Base-by-base conservation (phyloP, 2,113 vertebrate genomes). In the Illadopsis cleaveri region DNA sequence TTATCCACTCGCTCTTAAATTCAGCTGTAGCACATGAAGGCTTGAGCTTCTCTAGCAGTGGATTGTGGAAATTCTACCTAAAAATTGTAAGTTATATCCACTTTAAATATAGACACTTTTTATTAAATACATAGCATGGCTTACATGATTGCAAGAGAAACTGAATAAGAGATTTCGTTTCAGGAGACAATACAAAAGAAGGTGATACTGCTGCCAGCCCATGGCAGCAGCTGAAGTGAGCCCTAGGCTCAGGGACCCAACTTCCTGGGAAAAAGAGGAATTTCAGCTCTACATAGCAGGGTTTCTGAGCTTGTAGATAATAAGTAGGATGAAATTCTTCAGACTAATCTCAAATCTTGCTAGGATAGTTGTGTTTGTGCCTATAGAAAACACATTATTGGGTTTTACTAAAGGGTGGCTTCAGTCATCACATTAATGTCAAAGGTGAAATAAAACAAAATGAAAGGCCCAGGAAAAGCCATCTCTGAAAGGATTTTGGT, bases 241-340 rank as follows among this genome's bases (percentile, higher is more conserved):
- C 11, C 22, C 25, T 18, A 25, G 38, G 50, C 27, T 86, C 9
- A 51, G n/a, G 40, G 15, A 25, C 6, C 0, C n/a, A 35, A 47
- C 1, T 90, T 35, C 27, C 40, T n/a, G 10, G 56, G 44, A 33
- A 66, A 88, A 78, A 40, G n/a, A 23, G 17, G 21, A 82, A 40
- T 37, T 3, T 21, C 2, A 4, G 23, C 27, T 68, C 50, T 2
- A 2, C 0, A 0, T 9, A 37, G 5, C 8, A 71, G 48, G 10
- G 31, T 76, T 87, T 79, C 73, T 82, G 40, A 75, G 60, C 24
- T 15, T 78, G 13, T 20, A 31, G 40, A 10, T 40, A 56, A 11
- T 12, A 30, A 1, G 1, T 11, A 37, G 14, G 18, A 56, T 48
- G 5, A 73, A 81, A 42, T 73, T 80, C 15, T 76, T 15, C 16